Conservation (phyloP, 1,140 invertebrate genomes). For the Drosophila gunungcola region DNA sequence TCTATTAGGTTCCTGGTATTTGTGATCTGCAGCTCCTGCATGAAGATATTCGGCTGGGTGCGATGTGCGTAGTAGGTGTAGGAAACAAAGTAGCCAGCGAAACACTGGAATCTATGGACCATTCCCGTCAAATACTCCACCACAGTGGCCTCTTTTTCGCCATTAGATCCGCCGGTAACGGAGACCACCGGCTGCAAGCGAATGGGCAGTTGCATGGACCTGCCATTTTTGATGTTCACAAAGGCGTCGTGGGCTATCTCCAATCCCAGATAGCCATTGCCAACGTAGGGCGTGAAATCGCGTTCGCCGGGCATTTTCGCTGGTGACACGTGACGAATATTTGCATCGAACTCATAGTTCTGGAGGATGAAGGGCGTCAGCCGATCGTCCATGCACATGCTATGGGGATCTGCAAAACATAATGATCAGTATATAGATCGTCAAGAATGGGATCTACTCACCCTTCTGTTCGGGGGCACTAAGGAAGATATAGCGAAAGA, state of each 20-base stretch:
- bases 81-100: slow-evolving; percentile 88
- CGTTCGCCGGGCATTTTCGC: slow-evolving; percentile 85
- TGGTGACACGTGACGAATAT: slow-evolving; percentile 87
- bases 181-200: slow-evolving; percentile 91
- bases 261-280: slow-evolving; percentile 91
- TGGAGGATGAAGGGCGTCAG: slow-evolving; percentile 87
- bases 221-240: slow-evolving; percentile 89
- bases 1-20: slow-evolving; percentile 89
- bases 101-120: slow-evolving; percentile 89
- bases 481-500: slow-evolving; percentile 88
- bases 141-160: slow-evolving; percentile 87
- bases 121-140: slow-evolving; percentile 89
- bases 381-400: slow-evolving; percentile 88
- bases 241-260: slow-evolving; percentile 88
- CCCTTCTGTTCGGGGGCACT: slow-evolving; percentile 83
- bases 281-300: slow-evolving; percentile 90
- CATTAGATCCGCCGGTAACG: slow-evolving; percentile 84
- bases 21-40: slow-evolving; percentile 91
- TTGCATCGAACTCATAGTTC: slow-evolving; percentile 88
- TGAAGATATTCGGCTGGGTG: slow-evolving; percentile 90
- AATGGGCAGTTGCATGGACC: slow-evolving; percentile 90
- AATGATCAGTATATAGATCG: background rate
- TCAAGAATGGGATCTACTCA: slow-evolving; percentile 52
- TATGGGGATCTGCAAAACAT: slow-evolving; percentile 85
- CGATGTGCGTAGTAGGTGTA: slow-evolving; percentile 93